Conservation (phyloP, 2,797 vertebrate species). For the Discoglossus pictus region DNA sequence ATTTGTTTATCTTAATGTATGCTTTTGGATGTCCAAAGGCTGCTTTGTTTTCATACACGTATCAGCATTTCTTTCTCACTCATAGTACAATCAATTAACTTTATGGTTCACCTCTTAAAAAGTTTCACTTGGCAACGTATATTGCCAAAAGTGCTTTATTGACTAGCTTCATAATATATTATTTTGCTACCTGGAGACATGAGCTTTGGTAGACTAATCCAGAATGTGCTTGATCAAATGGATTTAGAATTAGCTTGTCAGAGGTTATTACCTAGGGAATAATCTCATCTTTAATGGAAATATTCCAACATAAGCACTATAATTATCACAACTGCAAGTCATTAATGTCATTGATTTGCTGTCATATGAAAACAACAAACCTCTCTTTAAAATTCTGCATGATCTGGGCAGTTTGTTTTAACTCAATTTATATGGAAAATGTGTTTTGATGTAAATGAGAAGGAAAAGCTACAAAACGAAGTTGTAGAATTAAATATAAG, state of each 20-base stretch:
- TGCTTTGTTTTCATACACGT: constrained; percentile 31
- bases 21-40: constrained; percentile 18
- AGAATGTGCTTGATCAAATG: constrained; percentile 51
- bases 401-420: constrained; percentile 17
- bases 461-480: too few relatives aligned
- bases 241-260: constrained; percentile 54
- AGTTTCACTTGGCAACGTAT: constrained; percentile 62
- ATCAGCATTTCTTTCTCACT: constrained; percentile 64
- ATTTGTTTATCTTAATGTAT: constrained; percentile 13
- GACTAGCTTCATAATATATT: constrained; percentile 70
- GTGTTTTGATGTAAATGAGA: constrained; percentile 21
- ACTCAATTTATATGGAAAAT: constrained; percentile 4
- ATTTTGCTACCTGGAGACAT: constrained; percentile 50
- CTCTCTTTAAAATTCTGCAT: constrained; percentile 34
- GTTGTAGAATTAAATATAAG: too few relatives aligned
- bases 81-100: constrained; percentile 72
- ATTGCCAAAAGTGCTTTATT: constrained; percentile 66
- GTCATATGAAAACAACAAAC: constrained; percentile 58
- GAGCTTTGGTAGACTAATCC: constrained; percentile 49
- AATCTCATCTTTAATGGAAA: constrained; percentile 50
- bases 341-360: constrained; percentile 69
- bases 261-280: constrained; percentile 52
- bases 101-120: constrained; percentile 60
- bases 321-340: constrained; percentile 62
- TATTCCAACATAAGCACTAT: constrained; percentile 53